Base-by-base conservation (phyloP, 1,140 invertebrate genomes). In the Ips typographus region DNA sequence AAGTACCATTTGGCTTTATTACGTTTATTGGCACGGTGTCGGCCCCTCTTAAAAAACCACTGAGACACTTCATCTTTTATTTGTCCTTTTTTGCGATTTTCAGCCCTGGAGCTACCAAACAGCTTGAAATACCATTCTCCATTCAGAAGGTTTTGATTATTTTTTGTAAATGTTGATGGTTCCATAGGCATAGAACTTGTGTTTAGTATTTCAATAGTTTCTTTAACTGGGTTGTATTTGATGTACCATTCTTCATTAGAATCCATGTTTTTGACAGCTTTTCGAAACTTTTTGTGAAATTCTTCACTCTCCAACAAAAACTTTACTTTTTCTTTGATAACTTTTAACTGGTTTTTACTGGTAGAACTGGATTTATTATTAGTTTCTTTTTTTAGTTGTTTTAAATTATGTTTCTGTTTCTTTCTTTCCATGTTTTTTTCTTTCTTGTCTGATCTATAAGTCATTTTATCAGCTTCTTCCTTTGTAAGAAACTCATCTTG, bases 1-100 rank as follows among this genome's bases (percentile, higher is more conserved):
- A 75, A 75, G 56, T 75, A 74, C 74, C 74, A 75, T 44, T 74
- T 69, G 43, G 71, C 73, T 60, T 74, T 73, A 47, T 72, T 65
- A 22, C 68, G 60, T 59, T 73, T 74, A 37, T 51, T 59, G 44
- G 57, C 59, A 36, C 68, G 42, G 22, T 49, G 55, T 37, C 37
- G 8, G 4, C 55, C 68, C 40, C 69, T 53, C n/a, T 65, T 64
- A 56, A 73, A 73, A 40, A 60, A 64, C 72, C 72, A 73, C 40
- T 68, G 39, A 38, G 59, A 41, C 40, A 37, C 41, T 22, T 22
- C 22, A 22, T 22, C 22, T 22, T 22, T 22, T 22, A 22, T 22
- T 37, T 63, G 60, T 61, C 67, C 66, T 56, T 68, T 72, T 40
- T 71, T 72, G 55, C 74, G 60, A 6, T 70, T 56, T 22, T 65